Evolutionary conservation across 2,888 invertebrate genomes (phyloP).

Genomic region (Thelaira solivaga): DNA sequence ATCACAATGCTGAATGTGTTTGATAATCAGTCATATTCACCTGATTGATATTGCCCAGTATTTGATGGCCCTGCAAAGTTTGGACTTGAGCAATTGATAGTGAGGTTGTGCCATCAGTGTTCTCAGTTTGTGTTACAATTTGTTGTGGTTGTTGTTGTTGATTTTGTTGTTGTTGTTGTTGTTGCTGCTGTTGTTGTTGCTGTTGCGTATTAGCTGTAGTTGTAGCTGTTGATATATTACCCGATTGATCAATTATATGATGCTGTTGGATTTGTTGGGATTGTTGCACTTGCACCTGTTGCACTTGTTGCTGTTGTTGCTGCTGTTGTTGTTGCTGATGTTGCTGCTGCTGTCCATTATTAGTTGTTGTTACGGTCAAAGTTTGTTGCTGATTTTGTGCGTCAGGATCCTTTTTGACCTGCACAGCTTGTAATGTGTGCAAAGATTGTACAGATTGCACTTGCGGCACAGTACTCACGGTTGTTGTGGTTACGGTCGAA

Average conservation of each 20-base stretch:
- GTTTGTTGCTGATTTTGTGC: slow-evolving; percentile 70
- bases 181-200: slow-evolving; percentile 64
- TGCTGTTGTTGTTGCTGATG: slow-evolving; percentile 66
- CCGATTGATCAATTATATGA: slow-evolving; percentile 76
- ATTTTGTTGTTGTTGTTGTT: slow-evolving; percentile 60
- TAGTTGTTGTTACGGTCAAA: slow-evolving; percentile 61
- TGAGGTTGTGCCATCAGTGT: slow-evolving; percentile 76
- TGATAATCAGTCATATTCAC: slow-evolving; percentile 77
- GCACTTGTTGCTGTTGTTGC: slow-evolving; percentile 71
- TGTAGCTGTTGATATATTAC: slow-evolving; percentile 73
- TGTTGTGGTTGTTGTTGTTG: slow-evolving; percentile 67
- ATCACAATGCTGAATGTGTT: slow-evolving; percentile 71
- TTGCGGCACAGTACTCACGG: slow-evolving; percentile 71
- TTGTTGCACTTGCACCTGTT: slow-evolving; percentile 70
- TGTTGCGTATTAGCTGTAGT: slow-evolving; percentile 59
- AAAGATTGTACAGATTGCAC: slow-evolving; percentile 76
- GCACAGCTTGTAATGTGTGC: slow-evolving; percentile 75
- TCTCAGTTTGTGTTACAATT: slow-evolving; percentile 76
- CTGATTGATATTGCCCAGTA: slow-evolving; percentile 77
- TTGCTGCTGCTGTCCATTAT: slow-evolving; percentile 67
- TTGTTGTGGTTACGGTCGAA: slow-evolving; percentile 59
- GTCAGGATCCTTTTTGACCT: slow-evolving; percentile 77
- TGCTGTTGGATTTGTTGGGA: slow-evolving; percentile 71
- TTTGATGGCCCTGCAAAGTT: slow-evolving; percentile 77
- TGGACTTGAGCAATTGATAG: slow-evolving; percentile 77